Base-by-base conservation (phyloP, 2,797 vertebrate genomes). In the Spea hammondii region DNA sequence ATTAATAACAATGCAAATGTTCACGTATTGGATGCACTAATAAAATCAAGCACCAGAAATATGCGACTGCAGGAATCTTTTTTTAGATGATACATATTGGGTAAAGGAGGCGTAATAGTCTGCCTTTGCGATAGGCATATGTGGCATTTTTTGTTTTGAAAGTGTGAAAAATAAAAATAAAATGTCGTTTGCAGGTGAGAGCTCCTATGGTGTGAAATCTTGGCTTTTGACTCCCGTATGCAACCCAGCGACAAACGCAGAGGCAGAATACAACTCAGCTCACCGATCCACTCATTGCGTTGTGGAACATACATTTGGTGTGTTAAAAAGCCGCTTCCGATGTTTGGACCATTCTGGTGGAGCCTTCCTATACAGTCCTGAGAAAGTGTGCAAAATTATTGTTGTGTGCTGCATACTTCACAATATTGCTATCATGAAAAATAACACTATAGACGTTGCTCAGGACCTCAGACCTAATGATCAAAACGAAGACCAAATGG, bases 381-480 rank as follows among this genome's bases (percentile, higher is more conserved):
- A 74, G 17, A 79, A 79, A 70, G 78, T 79, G 17, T 74, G 77
- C 66, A 79, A 79, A 68, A 79, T 79, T n/a, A 74, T 79, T 9
- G 46, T 69, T 4, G 65, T 69, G 32, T 74, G 72, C 44, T 79
- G 78, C 59, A 74, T 79, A 13, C 73, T 79, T 8, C 78, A 79
- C 65, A 79, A 79, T 69, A 74, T 79, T 4, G 78, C 78, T 11
- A 66, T 79, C 53, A 10, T 73, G 46, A 79, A 67, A 51, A 72
- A 72, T 46, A 72, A 72, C 44, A 62, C 72, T 4, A 65, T 79
- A 0, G 77, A 79, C 14, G 47, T 79, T 13, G 77, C 70, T 1
- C 32, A 49, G 55, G 77, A 79, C 45, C 77, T 79, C 13, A 57
- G 77, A 60, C 17, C 64, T 44, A 12, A 6, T 7, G 59, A 12